Base-by-base conservation (phyloP, 1,140 invertebrate species). In the Phocides pigmalion region DNA sequence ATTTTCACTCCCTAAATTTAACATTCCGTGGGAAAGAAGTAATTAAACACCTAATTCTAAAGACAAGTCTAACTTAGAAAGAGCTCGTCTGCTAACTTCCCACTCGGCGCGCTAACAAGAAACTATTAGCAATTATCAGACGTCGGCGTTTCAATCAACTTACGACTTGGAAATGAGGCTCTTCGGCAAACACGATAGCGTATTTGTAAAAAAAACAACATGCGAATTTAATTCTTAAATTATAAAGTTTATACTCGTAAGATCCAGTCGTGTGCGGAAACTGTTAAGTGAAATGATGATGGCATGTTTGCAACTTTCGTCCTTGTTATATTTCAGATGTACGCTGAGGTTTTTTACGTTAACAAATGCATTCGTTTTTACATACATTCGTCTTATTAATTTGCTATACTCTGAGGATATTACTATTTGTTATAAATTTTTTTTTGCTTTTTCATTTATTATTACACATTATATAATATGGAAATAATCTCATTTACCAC, bases 51-150 rank as follows among this genome's bases (percentile, higher is more conserved):
- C 72, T 74, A 70, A 67, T 61, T 68, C 68, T 58, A 68, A 73
- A 66, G 66, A 67, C 70, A 73, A 73, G 70, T 65, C 39, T 11
- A 73, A 67, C 70, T 70, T 63, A 62, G 53, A 65, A 53, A 44
- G 19, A 74, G 76, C 61, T 66, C 74, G 75, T 76, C 79, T 74
- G 41, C 54, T 58, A 87, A 84, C 76, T 84, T 79, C 51, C 54
- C 68, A 72, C 56, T 28, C n/a, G 32, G 32, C 56, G 67, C 66
- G 68, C 61, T 84, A 87, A 85, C 78, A 80, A 84, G 82, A 82
- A 84, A 82, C 81, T 80, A 81, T 75, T 77, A 83, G 78, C 78
- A 84, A 85, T 87, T 85, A 85, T 84, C 81, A 81, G 78, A 71
- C 68, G 78, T 72, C 71, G 70, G 79, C 76, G 72, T 85, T 87